These are phyloP conservation scores for Oryzaephilus surinamensis DNA, from an alignment of 1,140 invertebrate genomes.

Conservation along the genomic window DNA sequence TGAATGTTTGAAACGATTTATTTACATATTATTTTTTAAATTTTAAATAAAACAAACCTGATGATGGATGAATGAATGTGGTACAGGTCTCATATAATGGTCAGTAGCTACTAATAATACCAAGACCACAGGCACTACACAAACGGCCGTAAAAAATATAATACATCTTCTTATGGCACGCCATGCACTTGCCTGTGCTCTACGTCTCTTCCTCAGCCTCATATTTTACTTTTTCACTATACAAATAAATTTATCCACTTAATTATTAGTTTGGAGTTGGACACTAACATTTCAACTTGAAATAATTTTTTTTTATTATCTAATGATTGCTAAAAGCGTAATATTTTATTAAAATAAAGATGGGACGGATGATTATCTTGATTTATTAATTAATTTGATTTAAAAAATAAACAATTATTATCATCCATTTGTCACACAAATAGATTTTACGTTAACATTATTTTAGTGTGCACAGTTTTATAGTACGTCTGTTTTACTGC, in stretches of 20 bases:
- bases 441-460: not conserved
- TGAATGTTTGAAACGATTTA: not conserved
- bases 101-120: conserved; percentile 35
- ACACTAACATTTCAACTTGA: not conserved
- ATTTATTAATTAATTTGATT: not conserved
- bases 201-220: conserved; percentile 26
- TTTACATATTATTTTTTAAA: not conserved
- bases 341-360: conserved; percentile 1
- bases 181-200: conserved; percentile 23
- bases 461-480: not conserved
- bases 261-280: not conserved
- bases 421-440: not conserved
- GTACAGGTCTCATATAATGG: conserved; percentile 30
- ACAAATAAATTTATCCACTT: not conserved
- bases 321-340: not conserved
- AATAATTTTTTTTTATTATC: not conserved
- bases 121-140: conserved; percentile 32
- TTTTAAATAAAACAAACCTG: conserved; percentile 10
- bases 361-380: not conserved
- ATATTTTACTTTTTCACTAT: conserved; percentile 13
- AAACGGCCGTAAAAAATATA: conserved; percentile 34
- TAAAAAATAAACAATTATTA: not conserved
- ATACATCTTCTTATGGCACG: conserved; percentile 33
- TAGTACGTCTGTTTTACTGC: not conserved
- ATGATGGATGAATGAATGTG: conserved; percentile 13